Percentiles rank a stretch among this genome's conserved stretches.
Conservation (phyloP, 1,140 invertebrate genomes). For the Centruroides sculpturatus region DNA sequence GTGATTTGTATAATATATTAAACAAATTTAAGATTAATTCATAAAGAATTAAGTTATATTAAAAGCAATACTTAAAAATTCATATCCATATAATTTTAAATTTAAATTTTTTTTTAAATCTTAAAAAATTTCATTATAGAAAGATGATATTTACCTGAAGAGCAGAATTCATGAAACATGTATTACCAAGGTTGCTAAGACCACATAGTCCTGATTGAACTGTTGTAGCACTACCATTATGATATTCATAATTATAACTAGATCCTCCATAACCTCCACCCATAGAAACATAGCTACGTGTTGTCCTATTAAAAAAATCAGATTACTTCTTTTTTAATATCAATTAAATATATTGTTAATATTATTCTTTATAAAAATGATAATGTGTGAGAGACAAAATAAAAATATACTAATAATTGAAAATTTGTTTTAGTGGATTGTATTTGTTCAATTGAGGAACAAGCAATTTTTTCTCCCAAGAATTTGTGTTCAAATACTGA, state of each 20-base stretch:
- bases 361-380: no score
- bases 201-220: constrained; percentile 38
- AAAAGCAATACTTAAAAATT: neutral
- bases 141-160: constrained; percentile 27
- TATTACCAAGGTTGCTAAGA: constrained; percentile 44
- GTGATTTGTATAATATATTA: neutral
- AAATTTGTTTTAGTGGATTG: no score
- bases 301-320: neutral
- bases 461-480: no score
- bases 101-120: no score
- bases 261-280: constrained; percentile 7
- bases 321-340: neutral
- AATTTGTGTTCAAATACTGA: no score
- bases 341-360: no score
- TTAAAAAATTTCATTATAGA: no score
- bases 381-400: no score
- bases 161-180: constrained; percentile 48
- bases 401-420: no score
- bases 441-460: no score
- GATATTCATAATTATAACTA: constrained; percentile 13
- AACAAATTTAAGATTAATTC: neutral
- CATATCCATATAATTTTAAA: neutral
- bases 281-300: constrained; percentile 10
- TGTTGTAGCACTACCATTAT: constrained; percentile 1
- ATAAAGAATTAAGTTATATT: neutral